These are phyloP conservation scores for Parnassius mnemosyne DNA, from an alignment of 2,888 invertebrate species.

Conservation along the genomic window DNA sequence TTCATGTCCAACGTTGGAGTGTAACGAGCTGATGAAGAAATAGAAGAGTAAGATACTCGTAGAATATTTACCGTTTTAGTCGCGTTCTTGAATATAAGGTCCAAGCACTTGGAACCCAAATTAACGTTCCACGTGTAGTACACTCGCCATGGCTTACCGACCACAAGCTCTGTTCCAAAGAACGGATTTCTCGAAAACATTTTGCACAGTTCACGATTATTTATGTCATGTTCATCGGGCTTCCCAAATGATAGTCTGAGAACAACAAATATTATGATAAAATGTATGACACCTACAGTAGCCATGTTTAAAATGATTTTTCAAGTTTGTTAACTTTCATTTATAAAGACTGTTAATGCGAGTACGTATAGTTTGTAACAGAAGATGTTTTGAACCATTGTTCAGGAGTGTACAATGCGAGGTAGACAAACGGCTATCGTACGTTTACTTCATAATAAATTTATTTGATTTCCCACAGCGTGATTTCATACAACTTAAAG, in stretches of 20 bases:
- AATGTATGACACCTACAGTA: background rate
- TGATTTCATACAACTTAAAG: too few species aligned
- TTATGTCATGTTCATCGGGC: slow-evolving; percentile 6
- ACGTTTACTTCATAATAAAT: background rate
- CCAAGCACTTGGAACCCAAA: slow-evolving; percentile 49
- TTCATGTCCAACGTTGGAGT: too few species aligned
- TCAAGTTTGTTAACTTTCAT: background rate
- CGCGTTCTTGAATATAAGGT: slow-evolving; percentile 52
- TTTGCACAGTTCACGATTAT: slow-evolving; percentile 22
- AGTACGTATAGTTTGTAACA: slow-evolving; percentile 1
- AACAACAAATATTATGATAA: slow-evolving; percentile 3
- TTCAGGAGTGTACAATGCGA: slow-evolving; percentile 18
- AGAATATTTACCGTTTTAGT: slow-evolving; percentile 44
- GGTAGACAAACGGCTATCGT: slow-evolving; percentile 2
- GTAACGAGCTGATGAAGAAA: too few species aligned
- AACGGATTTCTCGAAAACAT: slow-evolving; percentile 47
- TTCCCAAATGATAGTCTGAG: background rate
- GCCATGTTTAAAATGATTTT: slow-evolving; percentile 14
- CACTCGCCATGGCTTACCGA: slow-evolving; percentile 56
- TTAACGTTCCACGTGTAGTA: slow-evolving; percentile 61
- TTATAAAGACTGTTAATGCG: slow-evolving; percentile 24
- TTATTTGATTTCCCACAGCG: too few species aligned
- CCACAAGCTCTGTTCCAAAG: slow-evolving; percentile 53
- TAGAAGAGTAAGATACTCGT: too few species aligned
- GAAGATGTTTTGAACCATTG: slow-evolving; percentile 21